phyloP scores from a whole-genome alignment of 2,888 invertebrate species.

The Drosophila hamatofila region DNA sequence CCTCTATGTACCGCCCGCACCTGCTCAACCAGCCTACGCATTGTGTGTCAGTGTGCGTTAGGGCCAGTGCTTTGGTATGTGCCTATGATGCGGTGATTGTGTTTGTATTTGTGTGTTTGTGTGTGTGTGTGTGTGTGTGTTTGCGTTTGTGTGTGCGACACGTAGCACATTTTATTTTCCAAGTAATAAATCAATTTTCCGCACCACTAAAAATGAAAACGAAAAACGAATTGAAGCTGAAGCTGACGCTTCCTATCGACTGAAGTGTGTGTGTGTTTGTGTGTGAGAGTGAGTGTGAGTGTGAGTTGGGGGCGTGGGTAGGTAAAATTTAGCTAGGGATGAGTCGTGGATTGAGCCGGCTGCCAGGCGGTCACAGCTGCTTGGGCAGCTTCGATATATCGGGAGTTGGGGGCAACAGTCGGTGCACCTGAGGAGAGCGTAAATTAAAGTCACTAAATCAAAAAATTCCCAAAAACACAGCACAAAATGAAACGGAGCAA shows the following conservation, averaged over 20 bases:
- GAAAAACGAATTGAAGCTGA: conserved; percentile 77
- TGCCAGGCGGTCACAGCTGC: conserved; percentile 60
- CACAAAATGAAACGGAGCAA: conserved; percentile 59
- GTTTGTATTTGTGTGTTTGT: conserved; percentile 36
- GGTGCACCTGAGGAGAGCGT: conserved; percentile 80
- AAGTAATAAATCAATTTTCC: conserved; percentile 82
- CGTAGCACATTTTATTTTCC: conserved; percentile 82
- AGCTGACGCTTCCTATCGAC: conserved; percentile 78
- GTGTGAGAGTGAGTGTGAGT: conserved; percentile 36
- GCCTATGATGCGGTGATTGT: conserved; percentile 37
- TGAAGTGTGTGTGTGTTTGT: conserved; percentile 53
- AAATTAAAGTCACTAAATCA: conserved; percentile 83
- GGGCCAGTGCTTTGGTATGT: conserved; percentile 50
- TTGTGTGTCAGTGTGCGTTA: conserved; percentile 16
- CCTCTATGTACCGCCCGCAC: conserved; percentile 14
- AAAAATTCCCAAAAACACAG: conserved; percentile 69
- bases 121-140: conserved; percentile 40
- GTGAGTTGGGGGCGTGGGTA: conserved; percentile 31
- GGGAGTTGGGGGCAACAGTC: conserved; percentile 68
- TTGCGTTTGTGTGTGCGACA: conserved; percentile 71
- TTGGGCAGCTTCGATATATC: conserved; percentile 14
- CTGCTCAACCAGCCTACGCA: conserved; percentile 47
- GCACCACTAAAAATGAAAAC: conserved; percentile 82
- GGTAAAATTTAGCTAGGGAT: conserved; percentile 8
- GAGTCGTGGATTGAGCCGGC: conserved; percentile 18